Evolutionary conservation across 2,113 vertebrate species (phyloP).

Genomic region (Apus apus): DNA sequence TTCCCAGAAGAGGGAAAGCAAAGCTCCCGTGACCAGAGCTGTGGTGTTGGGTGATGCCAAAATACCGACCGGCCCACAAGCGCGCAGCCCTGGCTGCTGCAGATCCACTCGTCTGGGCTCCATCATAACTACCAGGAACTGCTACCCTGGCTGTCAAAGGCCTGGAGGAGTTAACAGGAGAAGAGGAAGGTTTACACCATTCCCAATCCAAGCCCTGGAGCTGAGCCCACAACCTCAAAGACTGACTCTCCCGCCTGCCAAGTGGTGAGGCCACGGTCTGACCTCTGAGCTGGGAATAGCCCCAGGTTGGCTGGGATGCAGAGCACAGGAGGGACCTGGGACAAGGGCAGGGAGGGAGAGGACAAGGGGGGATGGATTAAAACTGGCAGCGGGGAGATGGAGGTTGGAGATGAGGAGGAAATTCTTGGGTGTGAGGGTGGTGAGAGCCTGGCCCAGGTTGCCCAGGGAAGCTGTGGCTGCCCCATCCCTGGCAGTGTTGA

Average conservation of each 20-base stretch:
- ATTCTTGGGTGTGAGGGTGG: too few species aligned
- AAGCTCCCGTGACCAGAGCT: not conserved
- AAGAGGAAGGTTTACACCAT: not conserved
- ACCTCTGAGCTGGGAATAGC: not conserved
- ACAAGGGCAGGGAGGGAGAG: too few species aligned
- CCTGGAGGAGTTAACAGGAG: not conserved
- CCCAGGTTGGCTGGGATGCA: fast-evolving
- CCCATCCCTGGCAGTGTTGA: too few species aligned
- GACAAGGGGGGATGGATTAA: too few species aligned
- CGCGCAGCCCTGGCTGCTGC: fast-evolving
- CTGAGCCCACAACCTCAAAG: not conserved
- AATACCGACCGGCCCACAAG: not conserved
- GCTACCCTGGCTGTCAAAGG: not conserved
- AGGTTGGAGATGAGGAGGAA: too few species aligned
- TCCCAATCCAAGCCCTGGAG: fast-evolving
- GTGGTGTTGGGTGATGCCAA: not conserved
- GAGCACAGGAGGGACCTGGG: not conserved
- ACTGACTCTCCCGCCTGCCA: not conserved
- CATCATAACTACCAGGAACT: not conserved
- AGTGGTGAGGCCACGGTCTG: not conserved
- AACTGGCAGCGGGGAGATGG: too few species aligned
- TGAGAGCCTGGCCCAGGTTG: too few species aligned
- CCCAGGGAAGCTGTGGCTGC: too few species aligned
- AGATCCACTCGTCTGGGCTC: fast-evolving
- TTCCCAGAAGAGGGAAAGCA: not conserved